Evolutionary conservation across 2,113 vertebrate species (phyloP).

Genomic region (Hemibagrus wyckioides): DNA sequence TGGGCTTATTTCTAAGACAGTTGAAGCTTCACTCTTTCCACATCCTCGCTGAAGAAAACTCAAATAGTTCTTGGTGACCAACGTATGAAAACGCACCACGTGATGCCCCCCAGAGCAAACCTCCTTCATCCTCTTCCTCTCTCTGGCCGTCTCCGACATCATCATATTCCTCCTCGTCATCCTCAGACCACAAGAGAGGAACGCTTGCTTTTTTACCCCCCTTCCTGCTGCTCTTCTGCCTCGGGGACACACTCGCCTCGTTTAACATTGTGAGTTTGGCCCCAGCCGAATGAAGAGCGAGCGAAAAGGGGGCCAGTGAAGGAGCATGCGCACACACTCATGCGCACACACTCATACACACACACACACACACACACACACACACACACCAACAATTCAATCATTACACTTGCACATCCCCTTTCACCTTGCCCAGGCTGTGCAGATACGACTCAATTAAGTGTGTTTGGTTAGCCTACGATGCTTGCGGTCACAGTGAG

Average conservation of each 20-base stretch:
- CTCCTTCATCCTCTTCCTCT: slow-evolving; percentile 14
- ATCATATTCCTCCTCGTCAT: slow-evolving; percentile 67
- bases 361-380: slow-evolving; percentile 16
- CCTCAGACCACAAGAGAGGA: slow-evolving; percentile 65
- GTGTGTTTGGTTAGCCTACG: slow-evolving; percentile 66
- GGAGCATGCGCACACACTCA: not conserved
- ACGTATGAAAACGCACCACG: not conserved
- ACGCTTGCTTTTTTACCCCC: slow-evolving; percentile 40
- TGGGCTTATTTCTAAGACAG: no score
- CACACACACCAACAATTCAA: slow-evolving; percentile 68
- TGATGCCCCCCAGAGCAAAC: not conserved
- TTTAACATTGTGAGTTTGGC: slow-evolving; percentile 80
- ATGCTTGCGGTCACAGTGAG: slow-evolving; percentile 1
- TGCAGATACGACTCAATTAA: slow-evolving; percentile 76
- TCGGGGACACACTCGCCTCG: slow-evolving; percentile 78
- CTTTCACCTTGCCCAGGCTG: slow-evolving; percentile 72
- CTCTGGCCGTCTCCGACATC: slow-evolving; percentile 36
- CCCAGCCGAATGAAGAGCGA: slow-evolving; percentile 67
- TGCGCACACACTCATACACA: slow-evolving; percentile 5
- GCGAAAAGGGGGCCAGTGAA: slow-evolving; percentile 59
- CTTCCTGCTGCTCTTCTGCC: slow-evolving; percentile 54
- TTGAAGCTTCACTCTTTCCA: no score
- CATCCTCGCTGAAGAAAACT: not conserved
- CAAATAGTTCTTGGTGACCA: not conserved
- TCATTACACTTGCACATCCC: slow-evolving; percentile 73